phyloP scores from a whole-genome alignment of 1,140 invertebrate species.

The Platorchestia sp. region DNA sequence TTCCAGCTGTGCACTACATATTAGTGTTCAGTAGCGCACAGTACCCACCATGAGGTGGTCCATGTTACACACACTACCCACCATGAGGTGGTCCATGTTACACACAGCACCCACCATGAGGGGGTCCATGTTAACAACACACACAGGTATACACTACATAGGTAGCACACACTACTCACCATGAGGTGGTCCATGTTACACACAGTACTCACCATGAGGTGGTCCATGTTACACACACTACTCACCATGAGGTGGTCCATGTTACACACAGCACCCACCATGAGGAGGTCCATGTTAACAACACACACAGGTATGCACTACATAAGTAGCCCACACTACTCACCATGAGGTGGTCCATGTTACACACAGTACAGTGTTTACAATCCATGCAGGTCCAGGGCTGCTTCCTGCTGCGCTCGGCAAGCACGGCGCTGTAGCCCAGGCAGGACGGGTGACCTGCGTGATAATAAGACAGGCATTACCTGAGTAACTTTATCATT shows the following conservation, averaged over 20 bases:
- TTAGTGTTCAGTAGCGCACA: too few relatives aligned
- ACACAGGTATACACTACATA: too few relatives aligned
- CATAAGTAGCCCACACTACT: conserved; percentile 37
- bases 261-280: conserved; percentile 69
- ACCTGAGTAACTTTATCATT: too few relatives aligned
- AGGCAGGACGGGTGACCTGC: conserved; percentile 74
- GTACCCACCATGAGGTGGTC: conserved; percentile 67
- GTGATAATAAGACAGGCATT: neutral
- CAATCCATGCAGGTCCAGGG: conserved; percentile 74
- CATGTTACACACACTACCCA: conserved; percentile 56
- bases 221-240: neutral
- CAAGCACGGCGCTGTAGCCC: conserved; percentile 71
- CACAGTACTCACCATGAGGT: too few relatives aligned
- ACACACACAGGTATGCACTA: too few relatives aligned
- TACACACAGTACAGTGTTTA: conserved; percentile 72
- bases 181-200: conserved; percentile 69
- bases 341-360: conserved; percentile 67
- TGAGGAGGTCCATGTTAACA: conserved; percentile 67
- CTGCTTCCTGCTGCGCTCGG: conserved; percentile 69
- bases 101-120: conserved; percentile 69
- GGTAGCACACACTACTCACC: conserved; percentile 57
- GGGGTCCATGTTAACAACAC: conserved; percentile 67
- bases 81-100: conserved; percentile 67
- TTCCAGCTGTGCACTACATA: too few relatives aligned
- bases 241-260: conserved; percentile 67